phyloP scores from a whole-genome alignment of 2,797 vertebrate genomes.

The Eospalax fontanierii region DNA sequence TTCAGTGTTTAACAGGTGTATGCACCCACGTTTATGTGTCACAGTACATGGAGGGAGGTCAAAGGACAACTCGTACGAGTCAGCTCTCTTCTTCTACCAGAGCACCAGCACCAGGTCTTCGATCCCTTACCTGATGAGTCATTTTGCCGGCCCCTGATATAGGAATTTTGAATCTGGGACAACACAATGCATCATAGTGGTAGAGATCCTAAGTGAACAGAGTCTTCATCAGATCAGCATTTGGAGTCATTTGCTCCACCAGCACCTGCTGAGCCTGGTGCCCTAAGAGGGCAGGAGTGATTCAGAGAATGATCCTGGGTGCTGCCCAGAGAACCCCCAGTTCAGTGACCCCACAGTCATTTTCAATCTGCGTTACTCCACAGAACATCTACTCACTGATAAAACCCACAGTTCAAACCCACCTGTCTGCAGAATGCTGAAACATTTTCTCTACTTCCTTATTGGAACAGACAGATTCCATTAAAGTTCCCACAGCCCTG shows the following conservation, averaged over 20 bases:
- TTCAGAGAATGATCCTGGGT: not conserved
- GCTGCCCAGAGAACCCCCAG: too few species aligned
- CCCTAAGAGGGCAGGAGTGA: not conserved
- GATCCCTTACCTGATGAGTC: not conserved
- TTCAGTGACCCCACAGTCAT: rapidly evolving
- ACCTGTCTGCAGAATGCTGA: rapidly evolving
- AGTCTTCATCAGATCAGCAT: not conserved
- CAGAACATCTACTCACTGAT: not conserved
- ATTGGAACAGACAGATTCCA: conserved; percentile 85
- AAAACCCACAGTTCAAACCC: rapidly evolving
- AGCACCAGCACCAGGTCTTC: too few species aligned
- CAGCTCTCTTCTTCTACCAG: not conserved
- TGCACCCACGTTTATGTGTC: not conserved
- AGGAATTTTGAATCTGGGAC: not conserved
- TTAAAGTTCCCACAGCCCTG: conserved; percentile 77
- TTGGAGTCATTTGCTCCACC: rapidly evolving
- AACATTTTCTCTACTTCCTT: conserved; percentile 74
- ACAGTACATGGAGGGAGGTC: too few species aligned
- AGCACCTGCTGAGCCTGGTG: not conserved
- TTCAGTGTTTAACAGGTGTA: too few species aligned
- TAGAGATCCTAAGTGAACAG: not conserved
- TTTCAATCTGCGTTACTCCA: not conserved
- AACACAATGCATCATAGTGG: rapidly evolving
- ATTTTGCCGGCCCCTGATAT: not conserved
- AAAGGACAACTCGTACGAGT: too few species aligned